These are phyloP conservation scores for Pheosia tremula DNA, from an alignment of 2,888 invertebrate species.

Conservation along the genomic window DNA sequence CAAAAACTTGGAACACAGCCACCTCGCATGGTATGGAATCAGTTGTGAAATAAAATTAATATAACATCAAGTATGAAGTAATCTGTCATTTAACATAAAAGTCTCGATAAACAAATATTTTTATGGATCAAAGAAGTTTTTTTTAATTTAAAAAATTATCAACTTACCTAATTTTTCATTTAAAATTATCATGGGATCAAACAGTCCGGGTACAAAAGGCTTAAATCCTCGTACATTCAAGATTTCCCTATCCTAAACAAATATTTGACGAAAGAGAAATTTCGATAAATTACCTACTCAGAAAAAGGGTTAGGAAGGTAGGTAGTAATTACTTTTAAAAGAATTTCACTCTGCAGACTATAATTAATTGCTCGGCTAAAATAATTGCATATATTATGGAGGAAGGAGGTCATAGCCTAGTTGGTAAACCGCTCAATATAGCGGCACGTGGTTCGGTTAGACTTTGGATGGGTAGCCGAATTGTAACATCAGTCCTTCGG, in stretches of 20 bases:
- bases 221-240: conserved; percentile 38
- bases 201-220: conserved; percentile 10
- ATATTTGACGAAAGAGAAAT: conserved; percentile 44
- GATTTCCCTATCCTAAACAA: conserved; percentile 40
- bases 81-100: neutral
- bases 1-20: conserved; percentile 5
- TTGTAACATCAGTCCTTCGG: too few species aligned
- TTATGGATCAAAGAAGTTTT: too few species aligned
- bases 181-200: conserved; percentile 1
- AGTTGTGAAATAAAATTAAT: neutral
- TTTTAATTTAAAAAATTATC: neutral
- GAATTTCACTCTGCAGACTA: neutral
- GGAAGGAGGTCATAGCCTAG: too few species aligned
- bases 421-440: too few species aligned
- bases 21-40: neutral
- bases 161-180: too few species aligned
- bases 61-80: neutral
- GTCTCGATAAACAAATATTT: too few species aligned
- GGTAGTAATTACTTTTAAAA: conserved; percentile 2
- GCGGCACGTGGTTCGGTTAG: too few species aligned
- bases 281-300: conserved; percentile 16
- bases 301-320: conserved; percentile 2
- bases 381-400: too few species aligned
- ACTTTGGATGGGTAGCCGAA: too few species aligned
- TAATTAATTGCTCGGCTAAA: too few species aligned